These are phyloP conservation scores for Anguilla marmorata DNA, from an alignment of 2,797 vertebrate genomes.

Conservation along the genomic window DNA sequence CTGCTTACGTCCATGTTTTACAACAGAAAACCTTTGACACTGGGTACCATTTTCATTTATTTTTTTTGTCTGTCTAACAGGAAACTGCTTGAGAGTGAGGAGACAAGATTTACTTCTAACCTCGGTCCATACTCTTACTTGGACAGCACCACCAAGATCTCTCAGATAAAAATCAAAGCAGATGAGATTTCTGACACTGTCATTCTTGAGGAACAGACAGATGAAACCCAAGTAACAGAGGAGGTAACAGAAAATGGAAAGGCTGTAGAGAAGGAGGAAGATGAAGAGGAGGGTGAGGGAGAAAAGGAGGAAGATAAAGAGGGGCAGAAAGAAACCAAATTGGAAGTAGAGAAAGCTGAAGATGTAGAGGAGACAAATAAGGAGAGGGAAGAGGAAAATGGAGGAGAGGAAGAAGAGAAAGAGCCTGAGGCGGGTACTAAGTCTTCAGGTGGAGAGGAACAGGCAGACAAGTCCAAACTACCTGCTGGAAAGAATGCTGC, in stretches of 20 bases:
- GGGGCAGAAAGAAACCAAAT: slow-evolving; percentile 48
- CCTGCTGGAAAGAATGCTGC: slow-evolving; percentile 29
- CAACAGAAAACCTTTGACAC: background rate
- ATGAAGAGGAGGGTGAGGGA: slow-evolving; percentile 44
- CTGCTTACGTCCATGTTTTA: too few species aligned
- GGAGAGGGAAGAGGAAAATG: slow-evolving; percentile 46
- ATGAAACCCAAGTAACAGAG: slow-evolving; percentile 89
- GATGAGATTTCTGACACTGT: slow-evolving; percentile 89
- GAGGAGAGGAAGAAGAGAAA: slow-evolving; percentile 47
- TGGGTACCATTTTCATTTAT: background rate
- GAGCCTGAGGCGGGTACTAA: slow-evolving; percentile 56
- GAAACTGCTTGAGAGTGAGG: slow-evolving; percentile 90
- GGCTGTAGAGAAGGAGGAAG: slow-evolving; percentile 63
- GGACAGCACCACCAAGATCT: slow-evolving; percentile 68
- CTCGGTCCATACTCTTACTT: slow-evolving; percentile 77
- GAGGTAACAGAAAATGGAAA: slow-evolving; percentile 84
- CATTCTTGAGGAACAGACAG: slow-evolving; percentile 88
- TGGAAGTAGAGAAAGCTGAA: slow-evolving; percentile 41
- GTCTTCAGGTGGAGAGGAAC: slow-evolving; percentile 36
- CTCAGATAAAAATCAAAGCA: slow-evolving; percentile 80
- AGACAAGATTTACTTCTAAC: slow-evolving; percentile 81
- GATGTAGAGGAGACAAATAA: slow-evolving; percentile 47
- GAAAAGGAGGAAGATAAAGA: slow-evolving; percentile 48
- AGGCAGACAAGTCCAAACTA: slow-evolving; percentile 38
- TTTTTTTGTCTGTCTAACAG: slow-evolving; percentile 62